These are phyloP conservation scores for Acanthosepion lycidas DNA, from an alignment of 2,888 invertebrate species.

Conservation along the genomic window DNA sequence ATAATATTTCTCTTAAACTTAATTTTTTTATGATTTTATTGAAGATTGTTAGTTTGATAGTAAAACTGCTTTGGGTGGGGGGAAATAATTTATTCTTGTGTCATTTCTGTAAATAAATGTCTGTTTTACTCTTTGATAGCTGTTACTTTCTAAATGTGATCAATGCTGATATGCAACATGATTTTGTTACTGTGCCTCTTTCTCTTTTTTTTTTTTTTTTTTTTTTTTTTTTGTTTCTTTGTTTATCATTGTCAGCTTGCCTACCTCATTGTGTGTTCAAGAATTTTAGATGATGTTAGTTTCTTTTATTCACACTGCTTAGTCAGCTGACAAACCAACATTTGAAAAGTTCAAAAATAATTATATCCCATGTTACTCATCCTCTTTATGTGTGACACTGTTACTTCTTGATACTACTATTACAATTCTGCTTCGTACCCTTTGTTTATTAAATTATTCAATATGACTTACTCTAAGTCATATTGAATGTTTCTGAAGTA, in stretches of 20 bases:
- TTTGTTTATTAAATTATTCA: neutral
- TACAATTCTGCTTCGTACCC: neutral
- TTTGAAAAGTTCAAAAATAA: slow-evolving; percentile 1
- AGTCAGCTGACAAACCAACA: neutral
- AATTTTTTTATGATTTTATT: no score
- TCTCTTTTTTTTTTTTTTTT: neutral
- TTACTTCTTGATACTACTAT: neutral
- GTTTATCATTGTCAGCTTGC: neutral
- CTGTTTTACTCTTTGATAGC: no score
- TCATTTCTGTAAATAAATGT: no score
- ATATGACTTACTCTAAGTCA: neutral
- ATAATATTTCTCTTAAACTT: no score
- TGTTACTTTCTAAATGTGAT: no score
- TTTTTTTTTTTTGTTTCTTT: neutral
- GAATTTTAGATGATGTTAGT: neutral
- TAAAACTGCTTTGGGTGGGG: no score
- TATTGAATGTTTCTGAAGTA: no score
- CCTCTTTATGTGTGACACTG: neutral
- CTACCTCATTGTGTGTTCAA: neutral
- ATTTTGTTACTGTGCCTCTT: no score
- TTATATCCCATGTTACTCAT: neutral
- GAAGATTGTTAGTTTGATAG: no score
- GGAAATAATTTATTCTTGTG: no score
- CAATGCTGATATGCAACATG: no score
- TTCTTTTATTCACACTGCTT: neutral